Percentiles rank a stretch among this genome's conserved stretches.
phyloP scores from a whole-genome alignment of 23 tunicate genomes.

The Halocynthia roretzi region DNA sequence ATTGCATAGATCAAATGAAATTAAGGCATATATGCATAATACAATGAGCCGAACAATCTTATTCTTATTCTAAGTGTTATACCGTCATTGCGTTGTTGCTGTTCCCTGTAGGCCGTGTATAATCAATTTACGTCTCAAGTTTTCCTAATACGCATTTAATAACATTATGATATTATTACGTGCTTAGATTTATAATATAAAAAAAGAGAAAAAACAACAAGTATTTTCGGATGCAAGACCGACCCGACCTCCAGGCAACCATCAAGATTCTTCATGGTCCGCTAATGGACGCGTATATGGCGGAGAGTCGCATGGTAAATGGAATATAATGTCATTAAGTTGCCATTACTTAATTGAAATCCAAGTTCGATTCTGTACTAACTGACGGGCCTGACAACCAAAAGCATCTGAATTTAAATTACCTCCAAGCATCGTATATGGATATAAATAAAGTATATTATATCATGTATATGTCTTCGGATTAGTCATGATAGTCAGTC shows the following conservation, averaged over 20 bases:
- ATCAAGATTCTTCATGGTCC: neutral
- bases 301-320: neutral
- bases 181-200: neutral
- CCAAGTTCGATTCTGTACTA: neutral
- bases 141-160: constrained; percentile 8
- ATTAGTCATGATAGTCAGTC: too few relatives aligned
- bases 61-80: too few relatives aligned
- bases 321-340: constrained; percentile 11
- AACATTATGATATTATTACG: constrained; percentile 3
- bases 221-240: neutral
- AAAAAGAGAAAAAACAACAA: neutral
- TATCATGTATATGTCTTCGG: too few relatives aligned
- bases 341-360: constrained; percentile 14
- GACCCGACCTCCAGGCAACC: neutral
- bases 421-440: too few relatives aligned
- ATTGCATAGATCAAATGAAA: neutral
- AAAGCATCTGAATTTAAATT: too few relatives aligned
- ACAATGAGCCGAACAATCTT: too few relatives aligned
- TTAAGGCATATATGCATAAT: neutral
- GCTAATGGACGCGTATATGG: neutral
- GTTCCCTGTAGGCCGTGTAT: neutral
- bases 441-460: too few relatives aligned
- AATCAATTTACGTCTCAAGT: constrained; percentile 6
- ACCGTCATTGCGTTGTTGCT: neutral
- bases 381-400: too few relatives aligned